Percentiles rank a stretch among this genome's conserved stretches.
Conservation (phyloP, 2,888 invertebrate species). For the Hermaeophaga mercurialis region DNA sequence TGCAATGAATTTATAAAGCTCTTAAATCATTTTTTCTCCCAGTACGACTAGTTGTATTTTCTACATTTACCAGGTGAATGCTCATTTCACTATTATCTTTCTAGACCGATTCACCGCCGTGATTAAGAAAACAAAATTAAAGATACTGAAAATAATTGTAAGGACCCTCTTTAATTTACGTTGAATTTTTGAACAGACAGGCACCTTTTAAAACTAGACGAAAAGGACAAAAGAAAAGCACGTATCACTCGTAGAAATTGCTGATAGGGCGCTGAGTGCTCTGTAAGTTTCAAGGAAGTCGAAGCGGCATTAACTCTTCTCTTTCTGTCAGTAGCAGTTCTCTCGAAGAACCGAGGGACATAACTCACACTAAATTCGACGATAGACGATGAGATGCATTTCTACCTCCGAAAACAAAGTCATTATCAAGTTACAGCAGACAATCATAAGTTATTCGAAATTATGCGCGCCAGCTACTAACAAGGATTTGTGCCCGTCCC, state of each 20-base stretch:
- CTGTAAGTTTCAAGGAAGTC: conserved; percentile 14
- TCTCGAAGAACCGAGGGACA: conserved; percentile 26
- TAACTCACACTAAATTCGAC: conserved; percentile 25
- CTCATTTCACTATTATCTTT: too few relatives aligned
- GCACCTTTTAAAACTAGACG: background rate
- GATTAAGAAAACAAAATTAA: too few relatives aligned
- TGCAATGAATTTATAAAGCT: too few relatives aligned
- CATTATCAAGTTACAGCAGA: conserved; percentile 50
- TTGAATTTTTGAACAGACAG: background rate
- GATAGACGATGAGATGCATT: conserved; percentile 16
- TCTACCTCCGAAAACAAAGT: conserved; percentile 46
- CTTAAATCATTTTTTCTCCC: too few relatives aligned
- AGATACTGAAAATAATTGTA: too few relatives aligned
- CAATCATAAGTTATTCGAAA: conserved; percentile 50
- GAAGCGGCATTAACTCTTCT: conserved; percentile 28
- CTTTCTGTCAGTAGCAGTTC: conserved; percentile 32
- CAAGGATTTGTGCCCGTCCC: conserved; percentile 41
- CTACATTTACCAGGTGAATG: too few relatives aligned
- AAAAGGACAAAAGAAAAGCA: background rate
- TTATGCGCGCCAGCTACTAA: conserved; percentile 44
- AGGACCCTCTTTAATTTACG: too few relatives aligned
- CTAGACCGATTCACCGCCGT: too few relatives aligned
- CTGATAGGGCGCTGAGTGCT: conserved; percentile 6
- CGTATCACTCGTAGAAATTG: conserved; percentile 5
- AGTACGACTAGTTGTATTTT: too few relatives aligned